Percentiles rank a stretch among this genome's conserved stretches.
These are phyloP conservation scores for Ictalurus furcatus DNA, from an alignment of 2,113 vertebrate genomes.

Conservation along the genomic window DNA sequence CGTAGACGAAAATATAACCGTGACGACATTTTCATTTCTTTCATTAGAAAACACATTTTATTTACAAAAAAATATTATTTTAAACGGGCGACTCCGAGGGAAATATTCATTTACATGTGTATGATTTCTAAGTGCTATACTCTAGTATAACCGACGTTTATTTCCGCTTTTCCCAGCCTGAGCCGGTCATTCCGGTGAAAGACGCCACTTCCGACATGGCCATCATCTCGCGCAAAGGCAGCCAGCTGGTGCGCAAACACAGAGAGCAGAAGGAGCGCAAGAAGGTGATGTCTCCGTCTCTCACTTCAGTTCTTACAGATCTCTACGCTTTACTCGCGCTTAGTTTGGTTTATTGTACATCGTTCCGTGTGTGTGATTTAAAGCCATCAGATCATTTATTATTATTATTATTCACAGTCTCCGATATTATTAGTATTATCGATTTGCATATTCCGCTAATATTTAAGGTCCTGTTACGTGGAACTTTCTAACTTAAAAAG, in stretches of 20 bases:
- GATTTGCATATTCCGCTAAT: not conserved
- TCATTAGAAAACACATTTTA: no score
- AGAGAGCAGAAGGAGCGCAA: slow-evolving; percentile 97
- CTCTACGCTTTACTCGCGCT: not conserved
- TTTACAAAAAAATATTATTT: no score
- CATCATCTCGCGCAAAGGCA: slow-evolving; percentile 96
- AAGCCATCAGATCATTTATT: not conserved
- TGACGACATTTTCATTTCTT: no score
- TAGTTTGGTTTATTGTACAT: not conserved
- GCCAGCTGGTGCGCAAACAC: slow-evolving; percentile 95
- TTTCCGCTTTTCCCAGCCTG: slow-evolving; percentile 76
- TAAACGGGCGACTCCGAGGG: no score
- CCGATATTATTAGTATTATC: not conserved
- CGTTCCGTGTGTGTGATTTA: not conserved
- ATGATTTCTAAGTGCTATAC: not conserved
- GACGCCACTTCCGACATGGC: slow-evolving; percentile 96
- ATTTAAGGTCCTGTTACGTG: not conserved
- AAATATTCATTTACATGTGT: no score
- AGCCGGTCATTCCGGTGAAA: slow-evolving; percentile 95
- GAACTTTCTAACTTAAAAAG: not conserved
- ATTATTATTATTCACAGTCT: not conserved
- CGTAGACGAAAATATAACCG: no score
- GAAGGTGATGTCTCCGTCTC: slow-evolving; percentile 74
- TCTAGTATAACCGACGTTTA: not conserved
- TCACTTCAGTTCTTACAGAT: not conserved